Evolutionary conservation across 1,140 invertebrate genomes (phyloP), one percentile per base, ranked within the genome.

Genomic region (Neocloeon triangulifer): DNA sequence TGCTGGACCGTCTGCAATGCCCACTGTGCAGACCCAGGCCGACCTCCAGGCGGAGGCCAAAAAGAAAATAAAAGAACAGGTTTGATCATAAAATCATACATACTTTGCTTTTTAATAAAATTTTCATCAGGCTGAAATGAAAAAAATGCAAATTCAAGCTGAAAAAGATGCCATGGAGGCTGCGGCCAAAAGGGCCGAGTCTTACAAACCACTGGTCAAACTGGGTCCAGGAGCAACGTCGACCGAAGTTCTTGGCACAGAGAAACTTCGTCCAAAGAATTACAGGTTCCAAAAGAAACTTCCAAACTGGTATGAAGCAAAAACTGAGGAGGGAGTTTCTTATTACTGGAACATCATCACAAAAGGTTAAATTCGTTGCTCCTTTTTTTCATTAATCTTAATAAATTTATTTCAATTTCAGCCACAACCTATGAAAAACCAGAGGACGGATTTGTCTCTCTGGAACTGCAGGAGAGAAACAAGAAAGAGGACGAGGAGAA

Each of bases 291-390:
- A 8, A n/a, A 25, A 12, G 30, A 34, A 17, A 30, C 21, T 14
- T 30, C 45, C 5, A 45, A 39, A 60, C 16, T 79, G 79, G 79
- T 66, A 68, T 39, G 73, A 82, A 43, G 68, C 68, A 1, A 62
- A 59, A 32, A 60, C 64, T 38, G 63, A 68, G 28, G 67, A 78
- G 41, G 77, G 74, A 10, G 60, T 69, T 36, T 62, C 62, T 6
- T 82, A 82, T 48, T 85, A 79, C 42, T 84, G 75, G 73, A 70
- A 82, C 49, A 65, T 64, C 14, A 59, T 69, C 39, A 79, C 74
- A n/a, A 70, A 73, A 57, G 75, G 77, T 74, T 52, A 31, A 42
- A 39, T 28, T 32, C 28, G 4, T 34, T 22, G 17, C 12, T 36
- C 32, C 29, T 15, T 18, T 34, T 23, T 26, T 14, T 33, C 32